Evolutionary conservation across 2,113 vertebrate species (phyloP).

Genomic region (Etheostoma cragini): DNA sequence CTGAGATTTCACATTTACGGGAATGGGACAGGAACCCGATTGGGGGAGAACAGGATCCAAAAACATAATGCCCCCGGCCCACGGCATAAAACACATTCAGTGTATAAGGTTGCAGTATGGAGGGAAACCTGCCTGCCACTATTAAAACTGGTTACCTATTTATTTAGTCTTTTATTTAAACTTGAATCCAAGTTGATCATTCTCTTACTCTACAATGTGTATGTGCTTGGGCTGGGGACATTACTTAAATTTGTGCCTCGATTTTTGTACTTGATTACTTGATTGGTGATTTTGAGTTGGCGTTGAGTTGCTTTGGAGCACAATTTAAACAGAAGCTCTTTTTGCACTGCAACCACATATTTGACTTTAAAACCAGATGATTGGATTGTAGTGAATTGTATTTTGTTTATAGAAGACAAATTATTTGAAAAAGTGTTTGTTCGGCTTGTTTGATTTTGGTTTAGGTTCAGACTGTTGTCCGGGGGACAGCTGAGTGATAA

Average conservation of each 20-base stretch:
- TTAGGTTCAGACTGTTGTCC: constrained; percentile 49
- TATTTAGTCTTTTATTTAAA: too few species aligned
- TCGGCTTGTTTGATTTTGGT: constrained; percentile 49
- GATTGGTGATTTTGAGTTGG: background rate
- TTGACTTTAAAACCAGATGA: too few species aligned
- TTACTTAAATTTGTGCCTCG: background rate
- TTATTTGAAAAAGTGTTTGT: background rate
- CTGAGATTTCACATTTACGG: too few species aligned
- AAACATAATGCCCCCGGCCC: background rate
- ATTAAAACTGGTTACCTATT: background rate
- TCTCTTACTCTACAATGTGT: background rate
- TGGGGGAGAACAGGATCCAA: too few species aligned
- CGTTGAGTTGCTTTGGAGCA: background rate
- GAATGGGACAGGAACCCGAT: too few species aligned
- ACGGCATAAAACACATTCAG: background rate
- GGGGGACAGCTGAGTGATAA: constrained; percentile 22
- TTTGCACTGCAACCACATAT: too few species aligned
- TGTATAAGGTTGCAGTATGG: background rate
- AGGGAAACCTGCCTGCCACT: background rate
- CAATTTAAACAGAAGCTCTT: background rate
- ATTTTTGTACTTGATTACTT: background rate
- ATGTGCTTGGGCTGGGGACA: background rate
- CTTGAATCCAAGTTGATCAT: background rate
- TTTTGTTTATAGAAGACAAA: too few species aligned
- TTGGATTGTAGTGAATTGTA: too few species aligned